phyloP scores from a whole-genome alignment of 1,140 invertebrate genomes.

The Druon quercuslanigerum region DNA sequence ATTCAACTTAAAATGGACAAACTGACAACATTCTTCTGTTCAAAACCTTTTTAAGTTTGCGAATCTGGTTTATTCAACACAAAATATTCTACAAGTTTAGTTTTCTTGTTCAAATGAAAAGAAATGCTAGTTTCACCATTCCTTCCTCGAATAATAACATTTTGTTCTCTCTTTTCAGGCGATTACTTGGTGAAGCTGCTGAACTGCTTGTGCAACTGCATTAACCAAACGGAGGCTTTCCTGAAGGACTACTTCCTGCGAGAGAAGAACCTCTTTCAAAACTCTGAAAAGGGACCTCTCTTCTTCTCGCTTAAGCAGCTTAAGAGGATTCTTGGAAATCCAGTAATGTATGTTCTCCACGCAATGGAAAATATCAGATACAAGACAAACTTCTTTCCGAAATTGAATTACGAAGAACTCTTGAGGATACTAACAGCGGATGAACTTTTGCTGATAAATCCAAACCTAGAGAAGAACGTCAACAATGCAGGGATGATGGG shows the following conservation, averaged over 20 bases:
- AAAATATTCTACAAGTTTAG: too few species aligned
- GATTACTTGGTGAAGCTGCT: conserved; percentile 81
- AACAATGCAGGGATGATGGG: neutral
- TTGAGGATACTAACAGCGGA: conserved; percentile 78
- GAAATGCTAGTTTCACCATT: too few species aligned
- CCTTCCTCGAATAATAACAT: too few species aligned
- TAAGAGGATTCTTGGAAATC: conserved; percentile 81
- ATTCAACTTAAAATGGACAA: too few species aligned
- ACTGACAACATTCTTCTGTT: too few species aligned
- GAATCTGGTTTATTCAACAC: too few species aligned
- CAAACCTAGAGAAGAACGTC: conserved; percentile 46
- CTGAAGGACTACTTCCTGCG: conserved; percentile 85
- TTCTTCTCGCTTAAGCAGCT: conserved; percentile 80
- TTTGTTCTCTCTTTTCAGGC: conserved; percentile 71
- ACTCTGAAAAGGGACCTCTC: conserved; percentile 80
- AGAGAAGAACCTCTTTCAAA: conserved; percentile 83
- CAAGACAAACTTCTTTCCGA: conserved; percentile 80
- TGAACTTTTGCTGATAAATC: conserved; percentile 65
- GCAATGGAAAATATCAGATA: conserved; percentile 81
- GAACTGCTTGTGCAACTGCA: conserved; percentile 69
- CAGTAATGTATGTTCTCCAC: conserved; percentile 81
- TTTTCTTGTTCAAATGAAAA: too few species aligned
- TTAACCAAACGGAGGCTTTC: conserved; percentile 77
- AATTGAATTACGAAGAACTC: conserved; percentile 79
- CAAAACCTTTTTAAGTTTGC: too few species aligned